Conservation (phyloP, 2,797 vertebrate genomes). For the Liparis tanakae region DNA sequence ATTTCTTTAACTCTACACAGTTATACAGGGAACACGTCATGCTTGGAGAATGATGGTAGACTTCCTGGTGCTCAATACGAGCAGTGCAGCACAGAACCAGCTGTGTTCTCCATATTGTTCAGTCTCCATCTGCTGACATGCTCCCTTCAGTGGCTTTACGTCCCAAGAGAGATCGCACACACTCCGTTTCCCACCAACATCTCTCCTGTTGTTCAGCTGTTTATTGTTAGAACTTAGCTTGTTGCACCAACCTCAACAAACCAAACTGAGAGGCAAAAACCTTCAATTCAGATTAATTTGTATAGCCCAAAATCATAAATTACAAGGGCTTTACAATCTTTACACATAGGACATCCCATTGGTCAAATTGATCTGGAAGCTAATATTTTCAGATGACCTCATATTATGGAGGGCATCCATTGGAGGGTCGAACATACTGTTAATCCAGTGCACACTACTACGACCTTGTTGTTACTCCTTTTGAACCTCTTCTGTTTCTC, state of each 20-base stretch:
- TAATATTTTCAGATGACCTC: background rate
- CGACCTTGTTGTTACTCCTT: background rate
- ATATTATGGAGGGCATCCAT: too few relatives aligned
- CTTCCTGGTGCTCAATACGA: constrained; percentile 60
- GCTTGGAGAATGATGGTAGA: constrained; percentile 46
- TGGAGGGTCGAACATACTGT: background rate
- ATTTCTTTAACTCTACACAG: constrained; percentile 3
- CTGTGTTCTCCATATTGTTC: constrained; percentile 61
- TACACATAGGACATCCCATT: too few relatives aligned
- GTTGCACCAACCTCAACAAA: constrained; percentile 9
- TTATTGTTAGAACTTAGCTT: constrained; percentile 54
- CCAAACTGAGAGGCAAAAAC: background rate
- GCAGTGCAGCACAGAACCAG: constrained; percentile 61
- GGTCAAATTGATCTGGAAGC: too few relatives aligned
- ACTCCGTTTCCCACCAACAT: constrained; percentile 44
- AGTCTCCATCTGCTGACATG: constrained; percentile 72
- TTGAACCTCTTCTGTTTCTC: constrained; percentile 15
- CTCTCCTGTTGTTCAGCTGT: constrained; percentile 57
- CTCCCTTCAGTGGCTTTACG: constrained; percentile 62
- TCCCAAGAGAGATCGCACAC: constrained; percentile 51
- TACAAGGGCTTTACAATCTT: too few relatives aligned
- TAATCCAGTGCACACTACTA: background rate
- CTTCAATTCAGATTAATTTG: background rate
- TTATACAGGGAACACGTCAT: constrained; percentile 28
- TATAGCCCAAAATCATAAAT: too few relatives aligned